Base-by-base conservation (phyloP, 2,797 vertebrate genomes). In the Bryconaethiops microstoma region DNA sequence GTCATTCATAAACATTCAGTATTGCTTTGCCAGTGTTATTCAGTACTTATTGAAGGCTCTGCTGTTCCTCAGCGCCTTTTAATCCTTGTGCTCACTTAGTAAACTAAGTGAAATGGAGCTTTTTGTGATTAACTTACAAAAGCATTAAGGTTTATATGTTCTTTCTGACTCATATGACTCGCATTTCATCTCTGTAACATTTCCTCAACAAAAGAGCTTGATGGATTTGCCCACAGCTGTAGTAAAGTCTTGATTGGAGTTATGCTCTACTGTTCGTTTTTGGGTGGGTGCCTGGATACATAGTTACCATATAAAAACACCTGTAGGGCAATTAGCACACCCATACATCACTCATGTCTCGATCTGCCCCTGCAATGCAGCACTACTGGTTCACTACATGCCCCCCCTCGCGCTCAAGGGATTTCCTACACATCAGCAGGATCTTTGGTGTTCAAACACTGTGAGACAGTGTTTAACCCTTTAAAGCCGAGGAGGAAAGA, bases 251-350 rank as follows among this genome's bases (percentile, higher is more conserved):
- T 70, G 57, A 81, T 52, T 70, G 73, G 70, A 14, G 54, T 52
- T n/a, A 8, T 1, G 9, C 14, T 6, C 23, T 48, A 35, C 17
- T 35, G 23, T 17, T 39, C 1, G 25, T 25, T 35, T 50, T 29
- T 42, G 10, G 29, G 45, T n/a, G 73, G 79, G 67, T 75, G 55
- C 73, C 10, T 70, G 57, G 74, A 70, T n/a, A 70, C 65, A 23
- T 1, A 39, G 79, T 59, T 57, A 74, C 21, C 71, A 59, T 14
- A 80, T 75, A 65, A 52, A 81, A 81, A 81, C 73, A 76, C 55
- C 73, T 45, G 9, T 21, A 45, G 65, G 79, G 25, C 50, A 7
- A 13, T 76, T 52, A 7, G 45, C 57, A 75, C 63, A 10, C 63
- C 78, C 71, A 25, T 5, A 35, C 39, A 55, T 63, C 64, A 63